Conservation (phyloP, 23 tunicate species). For the Trididemnum nubilum region DNA sequence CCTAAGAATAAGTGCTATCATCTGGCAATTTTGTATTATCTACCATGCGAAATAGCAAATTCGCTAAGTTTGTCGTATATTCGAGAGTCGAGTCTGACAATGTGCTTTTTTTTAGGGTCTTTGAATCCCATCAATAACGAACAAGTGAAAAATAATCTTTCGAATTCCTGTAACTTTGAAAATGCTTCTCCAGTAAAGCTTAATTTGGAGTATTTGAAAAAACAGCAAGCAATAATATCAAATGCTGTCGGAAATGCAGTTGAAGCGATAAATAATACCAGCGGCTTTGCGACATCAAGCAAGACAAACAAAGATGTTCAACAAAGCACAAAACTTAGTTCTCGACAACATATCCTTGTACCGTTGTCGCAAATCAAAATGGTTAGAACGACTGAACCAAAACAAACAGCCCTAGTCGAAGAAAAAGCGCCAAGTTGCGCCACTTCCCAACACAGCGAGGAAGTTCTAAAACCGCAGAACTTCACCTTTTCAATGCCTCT, state of each 20-base stretch:
- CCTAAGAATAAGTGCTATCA: no score
- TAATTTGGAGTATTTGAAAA: conserved; percentile 38
- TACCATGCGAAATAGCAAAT: no score
- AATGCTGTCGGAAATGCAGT: conserved; percentile 44
- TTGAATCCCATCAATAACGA: no score
- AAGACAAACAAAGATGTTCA: neutral
- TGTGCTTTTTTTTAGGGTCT: no score
- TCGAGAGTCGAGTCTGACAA: no score
- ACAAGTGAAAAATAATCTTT: no score
- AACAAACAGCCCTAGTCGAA: neutral
- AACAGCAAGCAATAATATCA: conserved; percentile 50
- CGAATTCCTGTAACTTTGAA: no score
- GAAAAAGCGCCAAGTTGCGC: neutral
- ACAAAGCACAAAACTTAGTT: neutral
- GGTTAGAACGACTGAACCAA: neutral
- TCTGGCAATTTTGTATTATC: no score
- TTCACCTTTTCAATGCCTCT: neutral
- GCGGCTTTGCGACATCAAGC: neutral
- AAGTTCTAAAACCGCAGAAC: no score
- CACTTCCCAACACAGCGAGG: neutral
- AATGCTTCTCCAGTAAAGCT: conserved; percentile 50
- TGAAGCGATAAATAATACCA: neutral
- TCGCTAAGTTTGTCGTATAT: no score
- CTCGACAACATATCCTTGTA: neutral
- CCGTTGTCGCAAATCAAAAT: neutral